These are phyloP conservation scores for Lepus americanus DNA, from an alignment of 2,113 vertebrate species.

Conservation along the genomic window DNA sequence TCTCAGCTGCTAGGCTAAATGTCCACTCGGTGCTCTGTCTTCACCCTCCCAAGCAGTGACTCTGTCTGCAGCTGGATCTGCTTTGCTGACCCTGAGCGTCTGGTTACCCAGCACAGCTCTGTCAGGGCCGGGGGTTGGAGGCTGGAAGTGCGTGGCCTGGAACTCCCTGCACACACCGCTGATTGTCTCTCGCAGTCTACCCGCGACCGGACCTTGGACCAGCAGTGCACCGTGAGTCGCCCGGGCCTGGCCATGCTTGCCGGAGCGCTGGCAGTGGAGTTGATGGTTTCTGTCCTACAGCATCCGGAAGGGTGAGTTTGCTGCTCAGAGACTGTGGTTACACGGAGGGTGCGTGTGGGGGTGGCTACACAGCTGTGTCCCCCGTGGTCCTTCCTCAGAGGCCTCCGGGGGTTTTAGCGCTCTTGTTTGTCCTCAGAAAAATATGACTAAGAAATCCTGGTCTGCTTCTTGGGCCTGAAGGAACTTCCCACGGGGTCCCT, in stretches of 20 bases:
- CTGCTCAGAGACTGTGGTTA: not conserved
- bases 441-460: not conserved
- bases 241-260: conserved; percentile 97
- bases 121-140: not conserved
- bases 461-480: not conserved
- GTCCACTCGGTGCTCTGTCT: not conserved
- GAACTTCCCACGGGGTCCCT: not conserved
- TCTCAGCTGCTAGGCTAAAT: too few species aligned
- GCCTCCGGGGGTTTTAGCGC: not conserved
- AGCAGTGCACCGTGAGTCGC: conserved; percentile 98
- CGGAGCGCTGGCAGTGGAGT: conserved; percentile 96
- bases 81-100: not conserved
- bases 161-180: not conserved
- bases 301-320: conserved; percentile 96
- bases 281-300: conserved; percentile 98
- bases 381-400: not conserved
- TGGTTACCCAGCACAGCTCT: not conserved
- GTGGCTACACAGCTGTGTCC: not conserved
- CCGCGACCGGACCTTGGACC: conserved; percentile 96
- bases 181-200: conserved; percentile 91
- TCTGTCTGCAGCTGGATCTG: not conserved
- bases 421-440: conserved; percentile 38
- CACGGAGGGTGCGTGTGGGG: not conserved
- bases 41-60: not conserved
- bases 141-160: not conserved